phyloP scores from a whole-genome alignment of 2,113 vertebrate genomes.

The Lepus timidus region DNA sequence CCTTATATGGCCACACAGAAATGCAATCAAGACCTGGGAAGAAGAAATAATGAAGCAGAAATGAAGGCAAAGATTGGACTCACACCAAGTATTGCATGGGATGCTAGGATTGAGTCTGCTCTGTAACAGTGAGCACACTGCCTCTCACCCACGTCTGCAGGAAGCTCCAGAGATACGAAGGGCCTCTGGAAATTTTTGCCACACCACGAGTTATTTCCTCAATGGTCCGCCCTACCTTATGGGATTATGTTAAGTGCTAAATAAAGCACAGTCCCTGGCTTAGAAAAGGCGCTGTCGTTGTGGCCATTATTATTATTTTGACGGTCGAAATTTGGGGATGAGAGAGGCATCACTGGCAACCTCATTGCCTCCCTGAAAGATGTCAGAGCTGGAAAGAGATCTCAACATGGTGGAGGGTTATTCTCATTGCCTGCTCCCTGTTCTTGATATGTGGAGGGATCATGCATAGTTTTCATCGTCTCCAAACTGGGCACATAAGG shows the following conservation, averaged over 20 bases:
- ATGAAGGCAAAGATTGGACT: slow-evolving; percentile 1
- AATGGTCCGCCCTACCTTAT: background rate
- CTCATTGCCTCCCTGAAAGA: background rate
- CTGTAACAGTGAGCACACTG: background rate
- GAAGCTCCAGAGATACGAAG: slow-evolving; percentile 36
- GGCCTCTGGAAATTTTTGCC: background rate
- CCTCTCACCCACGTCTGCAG: slow-evolving; percentile 1
- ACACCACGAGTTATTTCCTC: background rate
- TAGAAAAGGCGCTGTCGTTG: background rate
- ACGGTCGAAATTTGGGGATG: background rate
- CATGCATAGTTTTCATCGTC: background rate
- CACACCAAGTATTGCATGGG: background rate
- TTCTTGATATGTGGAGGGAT: background rate
- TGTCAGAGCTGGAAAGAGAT: slow-evolving; percentile 4
- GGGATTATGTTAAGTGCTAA: background rate
- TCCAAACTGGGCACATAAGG: background rate
- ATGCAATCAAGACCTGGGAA: background rate
- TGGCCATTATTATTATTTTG: background rate
- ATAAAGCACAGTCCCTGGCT: background rate
- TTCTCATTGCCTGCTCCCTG: background rate
- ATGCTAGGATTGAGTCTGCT: background rate
- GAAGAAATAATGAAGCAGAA: background rate
- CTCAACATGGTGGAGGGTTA: background rate
- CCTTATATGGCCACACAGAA: background rate
- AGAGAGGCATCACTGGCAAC: background rate